Evolutionary conservation across 2,888 invertebrate species (phyloP), one percentile per base, ranked within the genome.

Genomic region (Acleris cristana): DNA sequence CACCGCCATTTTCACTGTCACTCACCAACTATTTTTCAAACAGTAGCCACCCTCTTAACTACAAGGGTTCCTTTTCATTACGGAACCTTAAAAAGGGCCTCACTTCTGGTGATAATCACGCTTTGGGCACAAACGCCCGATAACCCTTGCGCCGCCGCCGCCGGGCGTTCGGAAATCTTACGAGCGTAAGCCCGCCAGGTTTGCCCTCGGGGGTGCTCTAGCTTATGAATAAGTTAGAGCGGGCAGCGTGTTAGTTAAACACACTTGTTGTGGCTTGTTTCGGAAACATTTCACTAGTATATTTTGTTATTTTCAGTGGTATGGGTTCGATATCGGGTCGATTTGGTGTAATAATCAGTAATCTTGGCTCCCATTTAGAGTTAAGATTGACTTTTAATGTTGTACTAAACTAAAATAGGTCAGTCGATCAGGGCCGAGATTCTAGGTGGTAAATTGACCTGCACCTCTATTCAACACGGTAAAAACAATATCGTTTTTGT

Each of bases 91-190:
- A 63, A 63, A 67, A 58, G 67, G 58, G 53, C 67, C 30, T 48
- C 67, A 67, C 67, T 63, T 66, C 66, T 63, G 67, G 63, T 57
- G 67, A 67, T 67, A 63, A 67, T 67, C 67, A 67, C 67, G 67
- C 67, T 58, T 58, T 53, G 62, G 57, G 62, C 62, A 62, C 48
- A 57, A 51, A 30, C 34, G 48, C 30, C 66, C 66, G 71, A 73
- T 74, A 80, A 81, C 79, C 83, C 78, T 75, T 72, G 63, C 69
- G 72, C 69, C 60, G 68, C 69, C 69, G 72, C 69, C 60, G 68
- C 69, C 67, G 72, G 76, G 76, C 73, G 79, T 81, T 76, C 77
- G 74, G 72, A 82, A 85, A 80, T 79, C 81, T 80, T 78, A 80
- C 77, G 74, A 75, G 69, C 72, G 40, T 40, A 40, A 40, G 14